phyloP scores from a whole-genome alignment of 2,888 invertebrate genomes.

The Rosalia funebris region DNA sequence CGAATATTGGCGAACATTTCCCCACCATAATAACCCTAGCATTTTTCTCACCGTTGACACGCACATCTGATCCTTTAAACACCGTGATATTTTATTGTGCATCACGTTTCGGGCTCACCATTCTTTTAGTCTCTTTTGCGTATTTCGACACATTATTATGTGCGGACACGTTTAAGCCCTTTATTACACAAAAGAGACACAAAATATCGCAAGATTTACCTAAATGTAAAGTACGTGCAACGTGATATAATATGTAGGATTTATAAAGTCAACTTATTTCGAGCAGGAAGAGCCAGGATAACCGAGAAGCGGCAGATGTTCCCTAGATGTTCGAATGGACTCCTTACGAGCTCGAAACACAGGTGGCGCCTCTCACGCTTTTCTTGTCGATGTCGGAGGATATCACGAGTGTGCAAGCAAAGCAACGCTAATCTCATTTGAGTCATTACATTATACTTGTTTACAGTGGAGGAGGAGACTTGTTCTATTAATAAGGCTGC shows the following conservation, averaged over 20 bases:
- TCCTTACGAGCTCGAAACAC: neutral
- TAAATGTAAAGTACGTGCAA: constrained; percentile 23
- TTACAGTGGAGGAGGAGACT: too few species aligned
- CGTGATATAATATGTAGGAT: constrained; percentile 20
- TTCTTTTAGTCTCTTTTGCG: neutral
- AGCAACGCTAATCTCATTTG: too few species aligned
- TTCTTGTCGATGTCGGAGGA: constrained; percentile 1
- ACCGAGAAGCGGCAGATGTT: constrained; percentile 9
- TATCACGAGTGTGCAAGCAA: too few species aligned
- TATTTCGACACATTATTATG: constrained; percentile 16
- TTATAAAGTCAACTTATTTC: constrained; percentile 22
- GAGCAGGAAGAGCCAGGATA: constrained; percentile 10
- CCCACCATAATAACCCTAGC: too few species aligned
- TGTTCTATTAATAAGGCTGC: too few species aligned
- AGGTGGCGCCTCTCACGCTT: constrained; percentile 19
- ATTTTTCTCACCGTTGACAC: too few species aligned
- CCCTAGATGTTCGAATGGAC: neutral
- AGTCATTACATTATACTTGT: too few species aligned
- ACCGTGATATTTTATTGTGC: neutral
- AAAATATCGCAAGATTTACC: constrained; percentile 20
- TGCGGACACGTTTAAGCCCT: constrained; percentile 20
- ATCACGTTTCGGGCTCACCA: constrained; percentile 14
- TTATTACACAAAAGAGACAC: constrained; percentile 18
- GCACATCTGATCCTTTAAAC: neutral
- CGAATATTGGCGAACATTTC: too few species aligned